Evolutionary conservation across 2,113 vertebrate species (phyloP).

Genomic region (Eonycteris spelaea): DNA sequence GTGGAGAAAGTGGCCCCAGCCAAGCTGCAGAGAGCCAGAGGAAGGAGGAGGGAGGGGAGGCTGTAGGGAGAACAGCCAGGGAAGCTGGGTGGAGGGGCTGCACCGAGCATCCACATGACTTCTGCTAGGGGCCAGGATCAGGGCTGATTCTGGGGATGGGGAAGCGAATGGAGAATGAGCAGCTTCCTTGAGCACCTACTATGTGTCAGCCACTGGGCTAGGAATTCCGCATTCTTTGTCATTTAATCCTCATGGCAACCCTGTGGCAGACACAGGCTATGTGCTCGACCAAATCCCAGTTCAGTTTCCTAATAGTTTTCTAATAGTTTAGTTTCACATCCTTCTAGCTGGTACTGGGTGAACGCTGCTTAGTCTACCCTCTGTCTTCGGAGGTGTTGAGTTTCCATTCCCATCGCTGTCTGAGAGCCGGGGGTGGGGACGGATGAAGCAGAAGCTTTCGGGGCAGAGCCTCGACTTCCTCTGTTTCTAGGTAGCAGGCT

Average conservation of each 20-base stretch:
- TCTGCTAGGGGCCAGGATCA: fast-evolving
- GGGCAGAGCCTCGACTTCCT: fast-evolving
- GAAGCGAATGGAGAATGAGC: background rate
- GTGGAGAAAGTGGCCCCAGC: background rate
- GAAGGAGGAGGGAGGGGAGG: background rate
- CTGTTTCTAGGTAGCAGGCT: background rate
- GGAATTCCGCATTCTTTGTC: background rate
- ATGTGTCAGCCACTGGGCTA: background rate
- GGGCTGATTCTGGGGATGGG: background rate
- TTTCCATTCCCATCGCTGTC: background rate
- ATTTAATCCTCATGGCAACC: background rate
- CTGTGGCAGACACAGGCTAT: too few relatives aligned
- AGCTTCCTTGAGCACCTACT: background rate
- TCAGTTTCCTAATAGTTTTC: background rate
- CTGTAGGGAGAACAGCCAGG: fast-evolving
- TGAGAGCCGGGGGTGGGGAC: background rate
- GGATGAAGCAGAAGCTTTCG: fast-evolving
- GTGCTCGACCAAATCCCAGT: background rate
- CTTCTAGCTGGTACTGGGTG: fast-evolving
- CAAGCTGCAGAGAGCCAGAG: background rate
- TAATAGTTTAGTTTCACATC: fast-evolving
- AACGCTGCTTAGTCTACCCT: background rate
- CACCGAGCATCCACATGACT: fast-evolving
- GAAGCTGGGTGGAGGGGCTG: fast-evolving
- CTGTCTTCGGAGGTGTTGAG: fast-evolving